phyloP scores from a whole-genome alignment of 2,888 invertebrate genomes.

The Diarsia mendica region DNA sequence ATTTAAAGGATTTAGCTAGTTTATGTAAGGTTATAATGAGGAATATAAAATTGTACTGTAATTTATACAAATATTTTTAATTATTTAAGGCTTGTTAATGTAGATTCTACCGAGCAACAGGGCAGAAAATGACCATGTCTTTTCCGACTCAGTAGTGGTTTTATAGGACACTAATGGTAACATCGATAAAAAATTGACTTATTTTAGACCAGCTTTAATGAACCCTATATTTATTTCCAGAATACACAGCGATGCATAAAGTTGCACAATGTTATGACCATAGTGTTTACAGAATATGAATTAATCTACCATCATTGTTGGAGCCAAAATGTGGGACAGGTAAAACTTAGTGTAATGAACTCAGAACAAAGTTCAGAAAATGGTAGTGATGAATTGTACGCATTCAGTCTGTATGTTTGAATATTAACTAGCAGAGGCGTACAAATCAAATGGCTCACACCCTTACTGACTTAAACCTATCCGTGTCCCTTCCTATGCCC shows the following conservation, averaged over 20 bases:
- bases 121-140: no score
- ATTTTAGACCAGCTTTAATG: neutral
- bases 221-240: slow-evolving; percentile 72
- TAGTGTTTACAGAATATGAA: slow-evolving; percentile 95
- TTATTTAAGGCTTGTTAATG: no score
- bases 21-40: no score
- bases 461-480: no score
- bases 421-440: neutral
- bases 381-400: neutral
- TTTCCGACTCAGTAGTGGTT: neutral
- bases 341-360: slow-evolving; percentile 70
- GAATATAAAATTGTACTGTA: no score
- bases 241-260: slow-evolving; percentile 94
- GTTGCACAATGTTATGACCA: slow-evolving; percentile 94
- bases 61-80: no score
- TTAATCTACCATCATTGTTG: slow-evolving; percentile 95
- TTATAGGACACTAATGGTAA: neutral
- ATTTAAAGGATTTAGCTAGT: neutral
- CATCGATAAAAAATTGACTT: neutral
- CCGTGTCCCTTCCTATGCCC: no score
- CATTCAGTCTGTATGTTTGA: neutral
- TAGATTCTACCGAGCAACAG: no score
- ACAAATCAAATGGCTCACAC: no score
- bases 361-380: neutral
- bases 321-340: slow-evolving; percentile 94